Percentiles rank a stretch among this genome's conserved stretches.
These are phyloP conservation scores for Hylia prasina DNA, from an alignment of 2,113 vertebrate species.

Conservation along the genomic window DNA sequence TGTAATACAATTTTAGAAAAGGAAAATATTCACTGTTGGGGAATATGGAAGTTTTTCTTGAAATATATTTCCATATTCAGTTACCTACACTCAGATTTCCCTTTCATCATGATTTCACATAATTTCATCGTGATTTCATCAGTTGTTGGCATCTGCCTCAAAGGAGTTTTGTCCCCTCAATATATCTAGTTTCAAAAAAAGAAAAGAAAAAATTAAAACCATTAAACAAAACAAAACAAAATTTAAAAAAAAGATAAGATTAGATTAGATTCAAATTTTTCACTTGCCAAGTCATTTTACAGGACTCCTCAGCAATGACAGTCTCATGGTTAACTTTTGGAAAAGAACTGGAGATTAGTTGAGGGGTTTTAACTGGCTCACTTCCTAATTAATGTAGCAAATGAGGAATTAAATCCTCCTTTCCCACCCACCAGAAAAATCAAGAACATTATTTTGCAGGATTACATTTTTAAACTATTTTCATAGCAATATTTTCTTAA, in stretches of 20 bases:
- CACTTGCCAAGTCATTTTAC: background rate
- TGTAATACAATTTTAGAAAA: background rate
- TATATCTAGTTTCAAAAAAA: background rate
- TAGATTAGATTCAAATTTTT: background rate
- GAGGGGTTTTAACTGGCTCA: background rate
- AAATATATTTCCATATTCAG: background rate
- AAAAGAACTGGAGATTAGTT: background rate
- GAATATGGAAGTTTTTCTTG: background rate
- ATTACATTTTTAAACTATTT: background rate
- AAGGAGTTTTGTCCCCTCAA: background rate
- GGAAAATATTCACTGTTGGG: background rate
- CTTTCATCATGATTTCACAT: background rate
- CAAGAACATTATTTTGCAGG: background rate
- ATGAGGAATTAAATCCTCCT: background rate
- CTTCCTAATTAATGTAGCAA: slow-evolving; percentile 5
- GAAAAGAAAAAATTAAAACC: too few relatives aligned
- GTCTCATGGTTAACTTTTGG: background rate
- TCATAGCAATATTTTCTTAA: background rate
- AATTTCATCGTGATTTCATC: background rate
- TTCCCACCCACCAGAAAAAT: background rate
- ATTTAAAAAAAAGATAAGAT: background rate
- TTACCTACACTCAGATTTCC: background rate
- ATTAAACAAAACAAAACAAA: too few relatives aligned
- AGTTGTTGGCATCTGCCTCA: background rate
- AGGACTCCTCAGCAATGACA: background rate